Evolutionary conservation across 2,797 vertebrate species (phyloP), one percentile per base, ranked within the genome.

Genomic region (Nannoperca obscura): DNA sequence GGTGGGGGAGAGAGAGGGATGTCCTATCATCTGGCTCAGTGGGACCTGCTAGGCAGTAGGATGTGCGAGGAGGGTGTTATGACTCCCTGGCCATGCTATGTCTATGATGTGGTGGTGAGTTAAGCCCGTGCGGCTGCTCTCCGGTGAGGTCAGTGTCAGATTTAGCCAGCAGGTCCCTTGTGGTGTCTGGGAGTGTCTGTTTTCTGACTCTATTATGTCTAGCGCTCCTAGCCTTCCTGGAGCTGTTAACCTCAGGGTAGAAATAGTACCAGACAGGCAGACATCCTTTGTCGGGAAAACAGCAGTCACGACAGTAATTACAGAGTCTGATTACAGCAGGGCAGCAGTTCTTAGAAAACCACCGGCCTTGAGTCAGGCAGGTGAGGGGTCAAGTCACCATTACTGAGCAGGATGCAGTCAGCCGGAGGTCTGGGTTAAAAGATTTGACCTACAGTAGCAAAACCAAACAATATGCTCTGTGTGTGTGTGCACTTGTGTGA

Each of bases 131-230:
- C 91, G 86, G 89, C 92, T 90, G 86, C 87, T 91, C 91, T 92
- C 89, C 87, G 92, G 92, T 92, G 91, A 95, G 94, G 92, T 94
- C 91, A 93, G 91, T 91, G 91, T 93, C 92, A 90, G 86, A 93
- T 95, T 94, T 94, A 94, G 93, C 91, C 89, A 88, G 93, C 89
- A 91, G 92, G 90, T 93, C 94, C 93, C 89, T 90, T 93, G 93
- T 93, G 93, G 92, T 93, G 94, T 95, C 94, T 95, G 92, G 93
- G 91, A 93, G 92, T 92, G 93, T 93, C 92, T 94, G 92, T 91
- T 93, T 93, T 94, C 92, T 90, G 88, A 92, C 91, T 93, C 90
- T 95, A 93, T 95, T 95, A 94, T 95, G 95, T 95, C 94, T 95
- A 92, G 86, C 76, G 55, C 88, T 89, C 87, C 40, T 74, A 84